Base-by-base conservation (phyloP, 2,888 invertebrate genomes). In the Caenorhabditis drosophilae region DNA sequence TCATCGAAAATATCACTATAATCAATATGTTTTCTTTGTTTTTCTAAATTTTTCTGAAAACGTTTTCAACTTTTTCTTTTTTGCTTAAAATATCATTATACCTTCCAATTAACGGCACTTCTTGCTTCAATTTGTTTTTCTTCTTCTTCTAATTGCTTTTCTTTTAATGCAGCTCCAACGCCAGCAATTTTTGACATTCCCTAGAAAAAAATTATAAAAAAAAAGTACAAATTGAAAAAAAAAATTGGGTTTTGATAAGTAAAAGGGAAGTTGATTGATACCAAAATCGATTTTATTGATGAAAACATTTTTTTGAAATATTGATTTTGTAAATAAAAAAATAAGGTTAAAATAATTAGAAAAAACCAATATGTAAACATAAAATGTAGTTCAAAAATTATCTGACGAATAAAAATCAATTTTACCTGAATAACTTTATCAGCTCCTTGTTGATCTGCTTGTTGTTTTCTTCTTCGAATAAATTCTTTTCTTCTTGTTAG, bases 151-250 rank as follows among this genome's bases (percentile, higher is more conserved):
- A 61, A 52, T 40, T 67, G 56, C 46, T 75, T 73, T 27, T 70
- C 68, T 22, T 56, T 72, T 44, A 89, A 88, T 64, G 89, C 75
- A 7, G 73, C 75, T 11, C 71, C 69, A 15, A 70, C 88, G 76
- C 89, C 91, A 83, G 91, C 91, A 56, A 92, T 88, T 80, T 91
- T 91, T 85, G 90, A 90, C 91, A 92, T 91, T 38, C 91, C 91
- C 89, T 90, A 83, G 85, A 58, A 42, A 27, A 36, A 6, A 38
- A 40, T n/a, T n/a, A n/a, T n/a, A n/a, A n/a, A n/a, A n/a, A n/a
- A n/a, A n/a, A n/a, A n/a, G n/a, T n/a, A n/a, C n/a, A n/a, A n/a
- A n/a, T n/a, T n/a, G n/a, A n/a, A n/a, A n/a, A n/a, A n/a, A n/a
- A n/a, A n/a, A n/a, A n/a, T n/a, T n/a, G n/a, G n/a, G n/a, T n/a